Percentiles rank a stretch among this genome's conserved stretches.
These are phyloP conservation scores for Lycocorax pyrrhopterus DNA, from an alignment of 2,113 vertebrate species.

Conservation along the genomic window DNA sequence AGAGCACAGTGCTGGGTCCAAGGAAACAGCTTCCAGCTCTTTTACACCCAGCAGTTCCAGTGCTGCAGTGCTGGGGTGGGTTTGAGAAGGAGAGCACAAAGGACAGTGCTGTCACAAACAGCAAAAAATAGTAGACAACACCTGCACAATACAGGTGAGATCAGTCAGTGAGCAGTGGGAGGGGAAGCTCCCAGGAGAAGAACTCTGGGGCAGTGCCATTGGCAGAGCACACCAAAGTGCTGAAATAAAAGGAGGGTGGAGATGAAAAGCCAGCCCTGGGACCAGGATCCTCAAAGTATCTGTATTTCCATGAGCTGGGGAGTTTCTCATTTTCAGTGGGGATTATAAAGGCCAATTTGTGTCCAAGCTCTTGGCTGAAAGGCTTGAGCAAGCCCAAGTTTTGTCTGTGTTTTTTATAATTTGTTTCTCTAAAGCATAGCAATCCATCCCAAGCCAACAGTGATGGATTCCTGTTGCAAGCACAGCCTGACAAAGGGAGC, in stretches of 20 bases:
- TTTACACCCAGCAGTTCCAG: background rate
- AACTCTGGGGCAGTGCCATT: background rate
- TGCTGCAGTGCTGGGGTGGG: background rate
- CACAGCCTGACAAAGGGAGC: background rate
- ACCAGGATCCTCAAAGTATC: no score
- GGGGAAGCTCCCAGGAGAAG: background rate
- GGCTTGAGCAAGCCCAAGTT: background rate
- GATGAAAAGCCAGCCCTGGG: background rate
- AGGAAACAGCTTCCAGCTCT: background rate
- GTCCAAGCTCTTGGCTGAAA: background rate
- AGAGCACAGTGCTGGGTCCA: background rate
- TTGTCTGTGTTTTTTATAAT: background rate
- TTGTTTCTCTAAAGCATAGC: background rate
- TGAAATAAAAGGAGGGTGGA: background rate
- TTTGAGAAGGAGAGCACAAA: background rate
- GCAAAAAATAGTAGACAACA: background rate
- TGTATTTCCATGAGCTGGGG: accelerated
- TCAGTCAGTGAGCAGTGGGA: background rate
- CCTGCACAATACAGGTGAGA: background rate
- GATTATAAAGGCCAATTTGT: background rate
- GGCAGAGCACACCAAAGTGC: background rate
- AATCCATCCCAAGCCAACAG: accelerated
- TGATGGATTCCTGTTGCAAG: background rate
- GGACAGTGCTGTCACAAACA: background rate
- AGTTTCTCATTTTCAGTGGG: background rate